Percentiles rank a stretch among this genome's conserved stretches.
phyloP scores from a whole-genome alignment of 2,797 vertebrate species.

The Aldrovandia affinis region DNA sequence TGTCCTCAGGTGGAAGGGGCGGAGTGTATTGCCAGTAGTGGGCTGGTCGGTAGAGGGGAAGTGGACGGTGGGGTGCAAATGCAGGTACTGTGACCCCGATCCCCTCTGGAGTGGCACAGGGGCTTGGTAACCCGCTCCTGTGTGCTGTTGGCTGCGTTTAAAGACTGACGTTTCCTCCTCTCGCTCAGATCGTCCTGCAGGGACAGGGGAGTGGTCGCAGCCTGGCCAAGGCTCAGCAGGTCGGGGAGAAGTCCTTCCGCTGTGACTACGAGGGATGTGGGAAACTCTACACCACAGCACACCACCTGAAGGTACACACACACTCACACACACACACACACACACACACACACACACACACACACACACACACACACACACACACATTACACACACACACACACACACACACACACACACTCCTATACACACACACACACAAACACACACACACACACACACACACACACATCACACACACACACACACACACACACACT shows the following conservation, averaged over 20 bases:
- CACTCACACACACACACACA: background rate
- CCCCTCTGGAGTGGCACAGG: too few relatives aligned
- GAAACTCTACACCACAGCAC: conserved; percentile 96
- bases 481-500: too few relatives aligned
- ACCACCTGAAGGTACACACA: conserved; percentile 88
- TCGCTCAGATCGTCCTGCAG: conserved; percentile 92
- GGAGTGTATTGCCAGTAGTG: conserved; percentile 79
- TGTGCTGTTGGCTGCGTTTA: too few relatives aligned
- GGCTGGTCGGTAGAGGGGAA: conserved; percentile 82
- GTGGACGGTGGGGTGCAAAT: conserved; percentile 93
- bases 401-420: too few relatives aligned
- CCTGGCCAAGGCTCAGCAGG: conserved; percentile 81
- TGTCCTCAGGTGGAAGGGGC: conserved; percentile 82
- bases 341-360: background rate
- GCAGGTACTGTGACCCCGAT: conserved; percentile 62
- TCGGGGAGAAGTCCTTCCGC: conserved; percentile 96
- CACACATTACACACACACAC: background rate
- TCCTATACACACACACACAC: too few relatives aligned
- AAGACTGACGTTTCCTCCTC: background rate
- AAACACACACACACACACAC: too few relatives aligned
- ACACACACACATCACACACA: too few relatives aligned
- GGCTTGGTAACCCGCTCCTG: too few relatives aligned
- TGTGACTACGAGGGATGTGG: conserved; percentile 97
- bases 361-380: background rate
- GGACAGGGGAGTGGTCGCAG: conserved; percentile 81